A percentile compares a stretch with the other conserved stretches of the same genome.
Conservation (phyloP, 2,888 invertebrate genomes). For the Amblyjoppa proteus region DNA sequence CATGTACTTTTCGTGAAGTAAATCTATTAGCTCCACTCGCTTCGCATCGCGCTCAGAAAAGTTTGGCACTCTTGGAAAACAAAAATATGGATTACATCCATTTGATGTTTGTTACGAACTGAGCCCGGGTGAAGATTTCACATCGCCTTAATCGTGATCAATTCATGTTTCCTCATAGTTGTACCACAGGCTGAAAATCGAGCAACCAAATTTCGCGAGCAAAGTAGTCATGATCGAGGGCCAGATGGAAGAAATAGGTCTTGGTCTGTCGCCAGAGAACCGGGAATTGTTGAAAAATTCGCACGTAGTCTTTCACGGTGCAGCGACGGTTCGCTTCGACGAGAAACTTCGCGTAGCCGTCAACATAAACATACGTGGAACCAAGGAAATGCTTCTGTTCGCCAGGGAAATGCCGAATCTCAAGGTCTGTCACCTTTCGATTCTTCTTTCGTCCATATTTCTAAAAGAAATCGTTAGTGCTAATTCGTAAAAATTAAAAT, state of each 20-base stretch:
- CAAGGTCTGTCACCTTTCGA: slow-evolving; percentile 85
- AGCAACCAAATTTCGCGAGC: slow-evolving; percentile 85
- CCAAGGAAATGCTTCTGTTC: slow-evolving; percentile 88
- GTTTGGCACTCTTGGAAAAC: neutral
- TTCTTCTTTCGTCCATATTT: neutral
- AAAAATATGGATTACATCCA: neutral
- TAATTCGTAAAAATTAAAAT: neutral
- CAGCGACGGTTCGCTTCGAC: slow-evolving; percentile 92
- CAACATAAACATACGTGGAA: slow-evolving; percentile 90
- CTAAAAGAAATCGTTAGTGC: neutral
- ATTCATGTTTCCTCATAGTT: slow-evolving; percentile 82
- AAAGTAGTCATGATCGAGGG: slow-evolving; percentile 88
- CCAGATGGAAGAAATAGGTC: slow-evolving; percentile 85
- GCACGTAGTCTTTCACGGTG: slow-evolving; percentile 90
- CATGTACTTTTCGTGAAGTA: neutral
- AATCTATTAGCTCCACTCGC: too few relatives aligned
- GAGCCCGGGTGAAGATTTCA: neutral
- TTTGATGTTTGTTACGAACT: neutral
- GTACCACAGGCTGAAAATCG: slow-evolving; percentile 85
- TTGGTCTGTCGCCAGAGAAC: slow-evolving; percentile 86
- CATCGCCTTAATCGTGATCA: neutral
- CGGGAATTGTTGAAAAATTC: slow-evolving; percentile 86
- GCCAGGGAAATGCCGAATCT: slow-evolving; percentile 89
- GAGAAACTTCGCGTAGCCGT: slow-evolving; percentile 89
- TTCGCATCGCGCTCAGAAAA: neutral